Percentiles rank a stretch among this genome's conserved stretches.
Evolutionary conservation across 2,888 invertebrate genomes (phyloP).

Genomic region (Sinopyrophorus schimmeli): DNA sequence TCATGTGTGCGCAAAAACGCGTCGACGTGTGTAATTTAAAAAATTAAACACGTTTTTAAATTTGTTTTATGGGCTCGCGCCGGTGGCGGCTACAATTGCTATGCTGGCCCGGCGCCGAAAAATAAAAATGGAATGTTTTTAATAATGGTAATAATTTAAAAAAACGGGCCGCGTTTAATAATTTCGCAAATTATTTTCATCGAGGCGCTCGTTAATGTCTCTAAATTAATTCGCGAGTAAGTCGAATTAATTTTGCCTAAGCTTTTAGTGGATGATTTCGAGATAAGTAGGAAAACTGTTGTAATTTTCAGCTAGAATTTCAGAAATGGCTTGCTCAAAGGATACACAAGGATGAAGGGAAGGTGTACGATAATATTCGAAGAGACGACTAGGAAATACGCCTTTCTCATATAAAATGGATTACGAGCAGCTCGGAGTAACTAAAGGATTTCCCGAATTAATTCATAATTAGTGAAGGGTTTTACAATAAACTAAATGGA

Average conservation of each 20-base stretch:
- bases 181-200: conserved; percentile 7
- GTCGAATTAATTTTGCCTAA: conserved; percentile 15
- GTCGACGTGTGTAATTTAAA: conserved; percentile 21
- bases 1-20: conserved; percentile 18
- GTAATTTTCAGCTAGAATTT: conserved; percentile 18
- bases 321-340: conserved; percentile 20
- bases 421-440: conserved; percentile 25
- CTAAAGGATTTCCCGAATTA: conserved; percentile 24
- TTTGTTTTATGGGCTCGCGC: conserved; percentile 21
- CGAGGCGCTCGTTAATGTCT: no score
- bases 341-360: conserved; percentile 16
- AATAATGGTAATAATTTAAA: background rate
- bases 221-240: no score
- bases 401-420: conserved; percentile 20
- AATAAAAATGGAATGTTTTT: no score
- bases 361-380: conserved; percentile 29
- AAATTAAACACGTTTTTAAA: conserved; percentile 28
- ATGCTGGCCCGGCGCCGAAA: conserved; percentile 7
- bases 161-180: background rate
- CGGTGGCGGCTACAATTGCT: conserved; percentile 20
- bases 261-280: conserved; percentile 5
- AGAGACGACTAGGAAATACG: conserved; percentile 15
- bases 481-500: conserved; percentile 19
- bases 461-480: conserved; percentile 22
- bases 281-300: conserved; percentile 14